These are phyloP conservation scores for Hippocampus mohnikei DNA, from an alignment of 2,113 vertebrate genomes.

Conservation along the genomic window DNA sequence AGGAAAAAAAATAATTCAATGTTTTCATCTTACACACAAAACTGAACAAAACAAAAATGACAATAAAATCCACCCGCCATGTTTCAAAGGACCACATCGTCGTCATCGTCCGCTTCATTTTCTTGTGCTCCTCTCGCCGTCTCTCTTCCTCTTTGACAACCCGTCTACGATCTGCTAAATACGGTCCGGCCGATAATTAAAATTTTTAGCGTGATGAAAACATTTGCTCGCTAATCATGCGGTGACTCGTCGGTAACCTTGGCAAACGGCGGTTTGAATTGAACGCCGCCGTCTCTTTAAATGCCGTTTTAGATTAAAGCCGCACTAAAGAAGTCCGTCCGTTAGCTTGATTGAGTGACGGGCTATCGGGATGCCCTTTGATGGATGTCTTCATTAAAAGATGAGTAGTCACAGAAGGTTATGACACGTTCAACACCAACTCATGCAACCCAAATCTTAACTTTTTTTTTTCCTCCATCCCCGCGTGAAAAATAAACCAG, in stretches of 20 bases:
- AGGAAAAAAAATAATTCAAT: too few species aligned
- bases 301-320: background rate
- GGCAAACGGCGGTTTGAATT: slow-evolving; percentile 37
- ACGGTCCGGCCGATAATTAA: background rate
- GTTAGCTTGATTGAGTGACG: slow-evolving; percentile 4
- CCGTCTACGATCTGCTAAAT: background rate
- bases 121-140: background rate
- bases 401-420: slow-evolving; percentile 68
- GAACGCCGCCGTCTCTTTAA: background rate
- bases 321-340: background rate
- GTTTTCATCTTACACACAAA: background rate
- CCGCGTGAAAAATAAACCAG: slow-evolving; percentile 46
- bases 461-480: slow-evolving; percentile 41
- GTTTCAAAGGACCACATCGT: background rate
- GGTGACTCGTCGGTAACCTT: slow-evolving; percentile 55
- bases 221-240: slow-evolving; percentile 9
- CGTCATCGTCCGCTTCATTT: background rate
- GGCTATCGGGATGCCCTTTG: slow-evolving; percentile 24
- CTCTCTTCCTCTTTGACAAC: background rate
- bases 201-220: background rate
- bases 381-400: slow-evolving; percentile 63
- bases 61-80: background rate
- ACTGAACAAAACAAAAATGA: background rate
- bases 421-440: slow-evolving; percentile 51
- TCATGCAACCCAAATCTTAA: slow-evolving; percentile 52